Base-by-base conservation (phyloP, 2,797 vertebrate species). In the Vireo griseus region DNA sequence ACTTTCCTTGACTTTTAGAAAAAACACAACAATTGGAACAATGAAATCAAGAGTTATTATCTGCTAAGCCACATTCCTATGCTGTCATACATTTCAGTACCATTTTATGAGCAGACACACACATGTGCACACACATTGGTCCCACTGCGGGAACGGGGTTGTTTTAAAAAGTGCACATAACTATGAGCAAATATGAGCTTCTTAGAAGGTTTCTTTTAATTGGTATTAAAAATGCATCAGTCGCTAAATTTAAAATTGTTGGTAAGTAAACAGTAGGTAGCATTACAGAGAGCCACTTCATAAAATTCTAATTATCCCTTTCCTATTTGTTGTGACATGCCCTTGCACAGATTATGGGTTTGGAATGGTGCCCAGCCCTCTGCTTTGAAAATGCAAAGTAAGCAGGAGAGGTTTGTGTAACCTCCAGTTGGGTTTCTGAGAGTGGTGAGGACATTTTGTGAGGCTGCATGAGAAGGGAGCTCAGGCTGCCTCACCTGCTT, bases 241-340 rank as follows among this genome's bases (percentile, higher is more conserved):
- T 89, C 86, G 69, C 81, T 88, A 83, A 72, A 89, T 67, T 65
- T 83, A 68, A 94, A 95, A 76, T 62, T 35, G 65, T 62, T 88
- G 75, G 31, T 90, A 77, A 83, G 87, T 72, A 92, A 95, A 89
- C 65, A 80, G 68, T 35, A 96, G 78, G 76, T 66, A 92, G 71
- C 51, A 86, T 77, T 86, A 86, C 3, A 90, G 67, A 93, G 71
- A 95, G 42, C 45, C 71, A 88, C 77, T 90, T 90, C 77, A 92
- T 92, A 90, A 86, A 92, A 93, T 88, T 73, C 88, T 94, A 87
- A 95, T 95, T 86, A 94, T 88, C 59, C 71, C 74, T 81, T 81
- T 90, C 86, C 55, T 75, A 39, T 93, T 92, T 86, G 83, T 84
- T 93, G 88, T 69, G 88, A 87, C 81, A 62, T 83, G 92, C 52